These are phyloP conservation scores for Ochlodes sylvanus DNA, from an alignment of 2,888 invertebrate species.

Conservation along the genomic window DNA sequence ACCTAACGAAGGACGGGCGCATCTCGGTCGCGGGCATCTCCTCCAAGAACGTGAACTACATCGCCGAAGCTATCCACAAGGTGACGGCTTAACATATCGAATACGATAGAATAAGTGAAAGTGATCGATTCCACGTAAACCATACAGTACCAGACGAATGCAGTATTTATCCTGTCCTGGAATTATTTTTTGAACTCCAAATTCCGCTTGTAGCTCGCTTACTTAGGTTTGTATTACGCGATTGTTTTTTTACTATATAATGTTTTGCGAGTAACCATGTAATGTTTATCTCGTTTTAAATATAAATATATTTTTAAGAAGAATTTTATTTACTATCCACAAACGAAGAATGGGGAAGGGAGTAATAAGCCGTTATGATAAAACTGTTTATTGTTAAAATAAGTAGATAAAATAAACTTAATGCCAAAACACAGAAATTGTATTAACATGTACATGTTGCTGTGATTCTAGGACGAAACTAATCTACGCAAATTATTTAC, in stretches of 20 bases:
- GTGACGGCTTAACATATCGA: conserved; percentile 89
- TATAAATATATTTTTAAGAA: conserved; percentile 47
- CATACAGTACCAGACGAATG: conserved; percentile 50
- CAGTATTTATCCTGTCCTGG: conserved; percentile 61
- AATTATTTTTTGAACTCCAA: conserved; percentile 20
- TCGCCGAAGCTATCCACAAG: conserved; percentile 96
- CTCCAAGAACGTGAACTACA: conserved; percentile 96
- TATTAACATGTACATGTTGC: conserved; percentile 75
- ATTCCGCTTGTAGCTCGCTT: conserved; percentile 36
- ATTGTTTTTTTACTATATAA: conserved; percentile 33
- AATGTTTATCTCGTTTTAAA: conserved; percentile 46
- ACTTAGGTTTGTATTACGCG: conserved; percentile 32
- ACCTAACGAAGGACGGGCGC: conserved; percentile 98
- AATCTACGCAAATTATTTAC: conserved; percentile 80
- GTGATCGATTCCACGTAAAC: conserved; percentile 3
- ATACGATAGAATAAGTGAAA: conserved; percentile 34
- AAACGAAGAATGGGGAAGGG: conserved; percentile 29
- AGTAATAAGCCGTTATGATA: conserved; percentile 60
- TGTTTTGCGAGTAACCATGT: conserved; percentile 37
- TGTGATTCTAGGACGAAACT: conserved; percentile 73
- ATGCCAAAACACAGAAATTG: conserved; percentile 80
- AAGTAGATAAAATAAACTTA: conserved; percentile 84
- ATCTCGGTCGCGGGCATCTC: conserved; percentile 99
- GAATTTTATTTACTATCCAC: conserved; percentile 45
- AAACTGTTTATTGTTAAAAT: conserved; percentile 83